These are phyloP conservation scores for Phaenicophaeus curvirostris DNA, from an alignment of 2,797 vertebrate genomes.

Conservation along the genomic window DNA sequence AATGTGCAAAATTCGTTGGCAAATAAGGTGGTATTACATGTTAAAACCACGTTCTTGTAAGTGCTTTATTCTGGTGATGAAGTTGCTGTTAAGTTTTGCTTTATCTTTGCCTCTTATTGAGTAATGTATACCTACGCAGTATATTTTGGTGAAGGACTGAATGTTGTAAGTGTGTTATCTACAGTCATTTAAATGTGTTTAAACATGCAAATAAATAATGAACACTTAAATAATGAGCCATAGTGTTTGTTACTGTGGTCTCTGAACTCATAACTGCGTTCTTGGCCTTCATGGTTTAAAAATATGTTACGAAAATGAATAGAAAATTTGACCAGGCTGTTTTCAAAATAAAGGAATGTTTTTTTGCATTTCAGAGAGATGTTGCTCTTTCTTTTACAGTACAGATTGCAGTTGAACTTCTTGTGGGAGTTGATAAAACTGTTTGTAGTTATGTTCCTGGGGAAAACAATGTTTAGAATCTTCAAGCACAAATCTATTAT, in stretches of 20 bases:
- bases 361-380: background rate
- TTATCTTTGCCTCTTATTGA: background rate
- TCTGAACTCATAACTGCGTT: background rate
- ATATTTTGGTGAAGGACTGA: background rate
- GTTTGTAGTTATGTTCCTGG: background rate
- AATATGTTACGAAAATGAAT: background rate
- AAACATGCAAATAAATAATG: background rate
- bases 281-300: background rate
- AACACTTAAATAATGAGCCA: background rate
- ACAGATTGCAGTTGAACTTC: background rate
- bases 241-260: background rate
- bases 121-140: accelerated
- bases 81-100: background rate
- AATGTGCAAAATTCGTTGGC: background rate
- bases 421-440: background rate
- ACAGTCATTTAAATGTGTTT: background rate
- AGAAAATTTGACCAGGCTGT: background rate
- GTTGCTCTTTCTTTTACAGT: background rate
- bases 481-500: background rate
- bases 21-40: background rate
- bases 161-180: background rate
- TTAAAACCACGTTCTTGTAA: background rate
- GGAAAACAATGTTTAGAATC: background rate
- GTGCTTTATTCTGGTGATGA: background rate
- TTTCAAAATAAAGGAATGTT: background rate